A percentile compares a stretch with the other conserved stretches of the same genome.
Evolutionary conservation across 30 jellyfish, hydroid and myxozoan species (phyloP).

Genomic region (Chrysaora quinquecirrha): DNA sequence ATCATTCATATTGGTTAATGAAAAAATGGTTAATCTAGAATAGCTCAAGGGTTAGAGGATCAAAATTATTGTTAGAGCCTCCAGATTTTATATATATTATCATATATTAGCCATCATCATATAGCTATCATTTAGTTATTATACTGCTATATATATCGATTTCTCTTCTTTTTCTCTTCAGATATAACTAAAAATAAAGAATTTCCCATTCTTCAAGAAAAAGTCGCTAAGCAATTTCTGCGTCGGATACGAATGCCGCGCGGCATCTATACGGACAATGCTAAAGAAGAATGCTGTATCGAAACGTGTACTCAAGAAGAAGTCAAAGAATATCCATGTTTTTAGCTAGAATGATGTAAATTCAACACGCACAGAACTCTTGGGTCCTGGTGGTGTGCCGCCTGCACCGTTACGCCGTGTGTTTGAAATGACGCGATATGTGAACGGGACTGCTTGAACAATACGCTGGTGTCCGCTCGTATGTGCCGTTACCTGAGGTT

Average conservation of each 20-base stretch:
- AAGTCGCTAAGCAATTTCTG: slow-evolving; percentile 47
- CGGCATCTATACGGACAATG: slow-evolving; percentile 20
- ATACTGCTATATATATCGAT: no score
- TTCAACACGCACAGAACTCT: not conserved
- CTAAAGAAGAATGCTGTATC: slow-evolving; percentile 50
- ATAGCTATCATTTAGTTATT: no score
- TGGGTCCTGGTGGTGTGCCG: not conserved
- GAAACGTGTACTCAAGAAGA: slow-evolving; percentile 61
- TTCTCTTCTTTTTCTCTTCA: not conserved
- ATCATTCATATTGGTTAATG: no score
- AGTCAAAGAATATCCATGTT: slow-evolving; percentile 59
- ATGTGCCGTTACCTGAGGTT: no score
- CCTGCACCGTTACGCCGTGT: not conserved
- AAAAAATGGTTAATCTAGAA: no score
- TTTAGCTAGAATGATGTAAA: not conserved
- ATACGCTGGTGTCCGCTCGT: no score
- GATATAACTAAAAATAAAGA: slow-evolving; percentile 21
- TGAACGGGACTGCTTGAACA: no score
- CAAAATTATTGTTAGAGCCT: no score
- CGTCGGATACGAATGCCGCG: slow-evolving; percentile 41
- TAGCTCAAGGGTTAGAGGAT: no score
- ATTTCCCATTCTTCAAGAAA: slow-evolving; percentile 32
- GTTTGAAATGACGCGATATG: no score
- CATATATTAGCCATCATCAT: no score
- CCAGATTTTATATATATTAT: no score